Evolutionary conservation across 1,140 invertebrate genomes (phyloP).

Genomic region (Drosophila auraria): DNA sequence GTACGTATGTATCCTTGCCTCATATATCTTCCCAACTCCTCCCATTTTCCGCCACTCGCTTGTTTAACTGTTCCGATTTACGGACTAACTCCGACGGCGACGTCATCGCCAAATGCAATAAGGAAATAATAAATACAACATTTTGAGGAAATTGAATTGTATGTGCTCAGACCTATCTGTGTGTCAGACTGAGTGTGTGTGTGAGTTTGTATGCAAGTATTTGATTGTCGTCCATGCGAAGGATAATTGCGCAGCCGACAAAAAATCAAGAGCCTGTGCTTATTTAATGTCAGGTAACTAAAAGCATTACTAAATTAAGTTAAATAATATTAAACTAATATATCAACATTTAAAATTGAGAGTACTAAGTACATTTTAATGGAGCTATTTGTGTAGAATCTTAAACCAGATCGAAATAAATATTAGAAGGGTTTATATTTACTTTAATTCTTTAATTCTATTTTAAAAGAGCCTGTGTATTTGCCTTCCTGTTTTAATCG

Average conservation of each 20-base stretch:
- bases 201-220: constrained; percentile 26
- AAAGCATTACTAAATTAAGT: too few relatives aligned
- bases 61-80: constrained; percentile 79
- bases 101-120: constrained; percentile 71
- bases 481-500: too few relatives aligned
- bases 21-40: background rate
- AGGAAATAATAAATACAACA: constrained; percentile 84
- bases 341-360: too few relatives aligned
- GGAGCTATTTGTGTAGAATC: too few relatives aligned
- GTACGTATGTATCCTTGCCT: constrained; percentile 4
- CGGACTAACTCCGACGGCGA: constrained; percentile 63
- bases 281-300: background rate
- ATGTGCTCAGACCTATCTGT: constrained; percentile 62
- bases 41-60: constrained; percentile 6
- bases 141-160: constrained; percentile 83
- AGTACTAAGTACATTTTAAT: too few relatives aligned
- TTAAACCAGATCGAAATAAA: too few relatives aligned
- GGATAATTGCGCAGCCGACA: constrained; percentile 49
- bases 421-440: too few relatives aligned
- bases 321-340: background rate
- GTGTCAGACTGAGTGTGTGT: constrained; percentile 7
- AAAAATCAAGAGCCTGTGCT: background rate
- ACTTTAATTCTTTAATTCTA: too few relatives aligned
- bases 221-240: constrained; percentile 35
- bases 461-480: too few relatives aligned